Base-by-base conservation (phyloP, 2,113 vertebrate genomes). In the Microcebus murinus region DNA sequence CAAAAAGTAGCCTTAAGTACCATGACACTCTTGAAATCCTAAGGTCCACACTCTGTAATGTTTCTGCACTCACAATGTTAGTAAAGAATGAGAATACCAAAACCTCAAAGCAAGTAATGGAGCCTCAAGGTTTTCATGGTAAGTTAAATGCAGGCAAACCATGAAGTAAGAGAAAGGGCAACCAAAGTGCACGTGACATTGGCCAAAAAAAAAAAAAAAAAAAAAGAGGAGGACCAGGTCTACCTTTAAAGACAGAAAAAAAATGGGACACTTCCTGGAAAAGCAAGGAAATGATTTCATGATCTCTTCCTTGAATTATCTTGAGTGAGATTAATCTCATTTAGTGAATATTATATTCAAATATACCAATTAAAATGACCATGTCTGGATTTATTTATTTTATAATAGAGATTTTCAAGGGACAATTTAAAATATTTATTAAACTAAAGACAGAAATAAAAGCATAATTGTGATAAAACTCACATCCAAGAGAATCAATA, bases 381-480 rank as follows among this genome's bases (percentile, higher is more conserved):
- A 50, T 65, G 45, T 85, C 45, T 83, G 42, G 21, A 90, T 55
- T 73, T 87, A 55, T 79, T 3, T 63, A 89, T 90, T 90, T 39
- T 59, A 77, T 77, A 89, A 65, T 71, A 52, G 25, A 25, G 84
- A 85, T 55, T 91, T 91, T 79, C 70, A 84, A 85, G 39, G 7
- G 2, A 34, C 52, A 74, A 71, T 76, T 77, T 42, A 71, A 76
- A 95, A 57, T 82, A 36, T 55, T 77, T 65, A 92, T 82, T 63
- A 90, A 82, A 59, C 34, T 36, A 13, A 57, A 57, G 61, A 31
- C n/a, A 87, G 42, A 77, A 92, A 90, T 92, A 82, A 52, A 94
- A 70, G 79, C 11, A n/a, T 82, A 71, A 95, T 8, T 92, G 59
- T 87, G 73, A 85, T 74, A 86, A 86, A 77, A 65, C 63, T 77